These are phyloP conservation scores for Nesoenas mayeri DNA, from an alignment of 2,113 vertebrate species.

Conservation along the genomic window DNA sequence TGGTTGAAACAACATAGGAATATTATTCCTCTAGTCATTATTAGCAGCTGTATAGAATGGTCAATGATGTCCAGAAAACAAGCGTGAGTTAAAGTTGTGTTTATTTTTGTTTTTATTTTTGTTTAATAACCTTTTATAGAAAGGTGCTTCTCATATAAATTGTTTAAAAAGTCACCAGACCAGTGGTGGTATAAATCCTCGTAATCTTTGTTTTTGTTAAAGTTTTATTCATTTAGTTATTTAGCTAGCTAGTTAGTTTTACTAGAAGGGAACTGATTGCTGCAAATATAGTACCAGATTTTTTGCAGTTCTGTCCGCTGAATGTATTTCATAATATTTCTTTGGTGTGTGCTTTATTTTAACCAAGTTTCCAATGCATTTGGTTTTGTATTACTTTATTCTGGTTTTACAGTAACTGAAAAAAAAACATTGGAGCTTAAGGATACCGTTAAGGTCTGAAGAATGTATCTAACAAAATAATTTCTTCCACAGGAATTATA, in stretches of 20 bases:
- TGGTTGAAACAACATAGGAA: not conserved
- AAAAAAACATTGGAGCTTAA: not conserved
- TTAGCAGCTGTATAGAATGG: not conserved
- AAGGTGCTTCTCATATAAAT: not conserved
- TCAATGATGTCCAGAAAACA: not conserved
- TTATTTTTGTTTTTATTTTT: no score
- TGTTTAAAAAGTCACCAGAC: not conserved
- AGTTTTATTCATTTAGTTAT: not conserved
- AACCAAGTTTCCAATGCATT: not conserved
- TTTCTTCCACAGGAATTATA: not conserved
- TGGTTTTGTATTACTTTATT: not conserved
- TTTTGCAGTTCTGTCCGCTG: not conserved
- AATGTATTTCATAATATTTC: not conserved
- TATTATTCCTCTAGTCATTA: not conserved
- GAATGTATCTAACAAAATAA: not conserved
- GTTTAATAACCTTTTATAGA: not conserved
- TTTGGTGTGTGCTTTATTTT: not conserved
- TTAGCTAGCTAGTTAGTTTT: rapidly evolving
- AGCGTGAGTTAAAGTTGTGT: not conserved
- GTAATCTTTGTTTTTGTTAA: not conserved
- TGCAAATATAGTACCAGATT: not conserved
- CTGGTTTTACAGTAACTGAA: not conserved
- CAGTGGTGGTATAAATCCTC: not conserved
- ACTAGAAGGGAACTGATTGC: not conserved
- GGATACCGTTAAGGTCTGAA: not conserved